Conservation (phyloP, 2,113 vertebrate genomes). For the Cottus gobio region DNA sequence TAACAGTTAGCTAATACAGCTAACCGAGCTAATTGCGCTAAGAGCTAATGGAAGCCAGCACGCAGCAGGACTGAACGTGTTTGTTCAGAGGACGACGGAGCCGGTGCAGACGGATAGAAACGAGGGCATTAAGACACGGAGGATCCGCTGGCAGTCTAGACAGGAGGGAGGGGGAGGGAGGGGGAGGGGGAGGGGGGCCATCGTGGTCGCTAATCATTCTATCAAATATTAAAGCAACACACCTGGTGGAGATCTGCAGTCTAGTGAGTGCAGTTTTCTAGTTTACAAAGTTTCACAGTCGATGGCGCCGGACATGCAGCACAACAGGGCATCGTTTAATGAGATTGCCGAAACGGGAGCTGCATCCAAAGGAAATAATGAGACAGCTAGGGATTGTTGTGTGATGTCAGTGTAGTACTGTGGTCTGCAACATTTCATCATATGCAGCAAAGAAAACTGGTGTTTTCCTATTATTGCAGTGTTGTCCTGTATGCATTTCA, state of each 20-base stretch:
- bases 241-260: not conserved
- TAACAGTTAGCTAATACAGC: not conserved
- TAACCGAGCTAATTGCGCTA: not conserved
- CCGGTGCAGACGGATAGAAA: too few relatives aligned
- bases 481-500: conserved; percentile 1
- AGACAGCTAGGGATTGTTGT: conserved; percentile 58
- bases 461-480: conserved; percentile 14
- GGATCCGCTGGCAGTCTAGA: not conserved
- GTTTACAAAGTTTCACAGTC: conserved; percentile 16
- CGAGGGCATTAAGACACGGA: too few relatives aligned
- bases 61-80: too few relatives aligned
- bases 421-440: conserved; percentile 39
- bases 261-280: not conserved
- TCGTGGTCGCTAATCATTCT: not conserved
- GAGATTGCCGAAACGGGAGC: conserved; percentile 3
- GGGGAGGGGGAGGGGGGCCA: not conserved
- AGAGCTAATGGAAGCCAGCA: too few relatives aligned
- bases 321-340: conserved; percentile 10
- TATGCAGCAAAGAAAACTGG: conserved; percentile 3
- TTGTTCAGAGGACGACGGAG: too few relatives aligned
- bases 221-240: not conserved
- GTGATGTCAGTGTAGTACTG: conserved; percentile 25
- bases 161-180: too few relatives aligned
- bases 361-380: conserved; percentile 58
- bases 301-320: not conserved